Conservation (phyloP, 2,888 invertebrate genomes). For the Yponomeuta malinellus region DNA sequence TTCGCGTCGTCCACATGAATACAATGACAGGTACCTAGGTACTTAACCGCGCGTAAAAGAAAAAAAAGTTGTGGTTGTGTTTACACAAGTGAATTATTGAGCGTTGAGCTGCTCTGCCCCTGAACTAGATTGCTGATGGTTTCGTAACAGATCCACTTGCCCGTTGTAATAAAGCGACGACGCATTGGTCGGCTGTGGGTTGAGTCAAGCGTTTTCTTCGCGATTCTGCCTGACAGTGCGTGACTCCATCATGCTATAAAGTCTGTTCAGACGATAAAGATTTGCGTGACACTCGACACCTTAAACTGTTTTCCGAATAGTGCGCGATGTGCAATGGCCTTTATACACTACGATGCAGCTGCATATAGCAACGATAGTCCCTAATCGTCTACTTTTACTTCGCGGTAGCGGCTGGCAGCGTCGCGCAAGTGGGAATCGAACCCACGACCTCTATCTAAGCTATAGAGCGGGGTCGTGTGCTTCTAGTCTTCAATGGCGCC, state of each 20-base stretch:
- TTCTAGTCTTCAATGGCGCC: too few species aligned
- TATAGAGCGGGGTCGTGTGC: too few species aligned
- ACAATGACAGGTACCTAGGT: neutral
- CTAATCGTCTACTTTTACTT: too few species aligned
- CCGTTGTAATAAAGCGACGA: neutral
- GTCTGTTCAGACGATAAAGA: constrained; percentile 18
- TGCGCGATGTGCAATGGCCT: too few species aligned
- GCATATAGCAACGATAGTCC: too few species aligned
- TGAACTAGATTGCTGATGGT: constrained; percentile 62
- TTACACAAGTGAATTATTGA: constrained; percentile 56
- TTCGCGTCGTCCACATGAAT: neutral
- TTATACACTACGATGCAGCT: too few species aligned
- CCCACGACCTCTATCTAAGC: too few species aligned
- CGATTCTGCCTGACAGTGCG: constrained; percentile 1
- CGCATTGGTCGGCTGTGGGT: neutral
- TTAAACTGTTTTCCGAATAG: too few species aligned
- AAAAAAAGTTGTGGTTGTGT: neutral
- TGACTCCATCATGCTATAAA: constrained; percentile 4
- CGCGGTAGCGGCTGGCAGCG: too few species aligned
- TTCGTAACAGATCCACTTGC: constrained; percentile 40
- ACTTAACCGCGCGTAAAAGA: neutral
- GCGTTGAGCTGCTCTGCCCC: constrained; percentile 38
- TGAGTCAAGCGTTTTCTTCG: neutral
- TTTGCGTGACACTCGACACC: too few species aligned
- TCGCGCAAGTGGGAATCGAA: too few species aligned